These are phyloP conservation scores for Meiosimyza platycephala DNA, from an alignment of 2,888 invertebrate genomes.

Conservation along the genomic window DNA sequence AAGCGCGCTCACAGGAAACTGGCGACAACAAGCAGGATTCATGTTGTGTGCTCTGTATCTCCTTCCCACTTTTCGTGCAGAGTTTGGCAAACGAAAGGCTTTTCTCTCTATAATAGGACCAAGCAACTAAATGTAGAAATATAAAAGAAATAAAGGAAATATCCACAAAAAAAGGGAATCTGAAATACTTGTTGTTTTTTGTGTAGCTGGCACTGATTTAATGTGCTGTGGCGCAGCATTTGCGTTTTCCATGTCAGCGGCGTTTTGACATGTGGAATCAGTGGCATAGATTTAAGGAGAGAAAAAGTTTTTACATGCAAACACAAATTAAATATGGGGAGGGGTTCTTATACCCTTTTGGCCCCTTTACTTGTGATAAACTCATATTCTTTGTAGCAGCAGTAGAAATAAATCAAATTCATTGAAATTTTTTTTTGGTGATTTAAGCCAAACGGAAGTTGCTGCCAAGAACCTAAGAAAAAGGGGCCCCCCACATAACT, in stretches of 20 bases:
- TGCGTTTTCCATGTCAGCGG: slow-evolving; percentile 2
- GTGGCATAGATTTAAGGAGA: background rate
- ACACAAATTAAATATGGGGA: too few species aligned
- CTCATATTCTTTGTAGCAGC: too few species aligned
- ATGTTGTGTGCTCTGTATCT: background rate
- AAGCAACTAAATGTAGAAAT: background rate
- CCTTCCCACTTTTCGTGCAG: too few species aligned
- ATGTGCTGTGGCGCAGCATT: slow-evolving; percentile 1
- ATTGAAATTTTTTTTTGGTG: background rate
- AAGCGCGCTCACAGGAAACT: slow-evolving; percentile 16
- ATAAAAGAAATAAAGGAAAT: background rate
- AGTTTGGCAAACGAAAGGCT: too few species aligned
- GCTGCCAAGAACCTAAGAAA: background rate
- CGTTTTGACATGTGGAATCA: background rate
- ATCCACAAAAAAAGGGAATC: slow-evolving; percentile 3
- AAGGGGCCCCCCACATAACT: background rate
- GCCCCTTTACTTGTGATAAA: too few species aligned
- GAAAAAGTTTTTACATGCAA: too few species aligned
- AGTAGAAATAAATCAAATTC: background rate
- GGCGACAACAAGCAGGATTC: slow-evolving; percentile 8
- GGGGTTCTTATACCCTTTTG: too few species aligned
- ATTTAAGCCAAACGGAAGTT: background rate
- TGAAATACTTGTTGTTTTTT: slow-evolving; percentile 10
- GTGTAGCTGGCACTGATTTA: slow-evolving; percentile 24
- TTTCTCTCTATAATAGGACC: background rate